Percentiles rank a stretch among this genome's conserved stretches.
These are phyloP conservation scores for Phalacrocorax pelagicus DNA, from an alignment of 2,113 vertebrate genomes.

Conservation along the genomic window DNA sequence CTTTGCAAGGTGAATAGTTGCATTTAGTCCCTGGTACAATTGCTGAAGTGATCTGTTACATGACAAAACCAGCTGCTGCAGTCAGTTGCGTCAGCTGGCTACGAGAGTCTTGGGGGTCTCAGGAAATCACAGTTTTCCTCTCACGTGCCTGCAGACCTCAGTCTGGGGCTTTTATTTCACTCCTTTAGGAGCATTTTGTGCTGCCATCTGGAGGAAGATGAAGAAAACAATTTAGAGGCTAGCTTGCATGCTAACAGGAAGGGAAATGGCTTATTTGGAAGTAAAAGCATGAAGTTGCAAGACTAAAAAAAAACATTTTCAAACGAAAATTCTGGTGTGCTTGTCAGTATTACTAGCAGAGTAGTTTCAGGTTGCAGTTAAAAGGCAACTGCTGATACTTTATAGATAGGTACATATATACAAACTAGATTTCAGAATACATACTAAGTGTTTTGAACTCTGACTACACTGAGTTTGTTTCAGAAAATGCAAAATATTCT, in stretches of 20 bases:
- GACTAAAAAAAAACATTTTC: not conserved
- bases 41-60: not conserved
- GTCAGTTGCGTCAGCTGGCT: not conserved
- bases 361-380: not conserved
- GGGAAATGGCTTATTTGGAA: not conserved
- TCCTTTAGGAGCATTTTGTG: not conserved
- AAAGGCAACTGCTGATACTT: not conserved
- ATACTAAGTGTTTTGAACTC: not conserved
- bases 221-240: too few relatives aligned
- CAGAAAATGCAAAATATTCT: not conserved
- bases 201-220: not conserved
- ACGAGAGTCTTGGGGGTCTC: too few relatives aligned
- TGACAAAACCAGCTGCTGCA: not conserved
- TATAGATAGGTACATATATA: rapidly evolving
- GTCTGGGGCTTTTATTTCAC: not conserved
- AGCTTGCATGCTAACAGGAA: not conserved
- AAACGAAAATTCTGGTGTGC: not conserved
- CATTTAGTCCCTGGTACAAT: not conserved
- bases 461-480: not conserved
- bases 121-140: not conserved
- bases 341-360: not conserved
- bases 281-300: not conserved
- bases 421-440: not conserved
- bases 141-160: not conserved
- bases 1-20: not conserved